phyloP scores from a whole-genome alignment of 2,113 vertebrate species.

The Bubo bubo region DNA sequence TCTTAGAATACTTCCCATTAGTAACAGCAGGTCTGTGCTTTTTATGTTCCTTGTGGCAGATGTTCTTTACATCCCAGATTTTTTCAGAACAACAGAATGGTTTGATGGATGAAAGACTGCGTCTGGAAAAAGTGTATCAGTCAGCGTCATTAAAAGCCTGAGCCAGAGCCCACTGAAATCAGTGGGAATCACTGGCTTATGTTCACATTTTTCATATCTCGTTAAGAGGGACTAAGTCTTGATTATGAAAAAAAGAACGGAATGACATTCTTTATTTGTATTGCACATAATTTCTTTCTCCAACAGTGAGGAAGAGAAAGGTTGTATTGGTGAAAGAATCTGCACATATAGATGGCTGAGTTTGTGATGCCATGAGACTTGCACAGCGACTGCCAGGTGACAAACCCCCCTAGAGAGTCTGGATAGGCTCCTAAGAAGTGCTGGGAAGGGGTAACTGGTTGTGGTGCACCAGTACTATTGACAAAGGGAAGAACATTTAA shows the following conservation, averaged over 20 bases:
- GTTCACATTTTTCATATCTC: constrained; percentile 47
- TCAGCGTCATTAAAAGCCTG: constrained; percentile 12
- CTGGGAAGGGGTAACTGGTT: neutral
- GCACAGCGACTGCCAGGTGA: neutral
- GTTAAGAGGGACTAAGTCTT: neutral
- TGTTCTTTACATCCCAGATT: constrained; percentile 46
- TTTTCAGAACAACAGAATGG: constrained; percentile 41
- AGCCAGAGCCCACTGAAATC: constrained; percentile 32
- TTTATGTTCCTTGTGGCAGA: constrained; percentile 54
- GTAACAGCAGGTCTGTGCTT: constrained; percentile 46
- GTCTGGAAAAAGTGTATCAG: constrained; percentile 27
- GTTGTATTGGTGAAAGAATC: neutral
- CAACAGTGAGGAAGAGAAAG: neutral
- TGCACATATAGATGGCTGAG: neutral
- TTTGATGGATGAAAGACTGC: constrained; percentile 50
- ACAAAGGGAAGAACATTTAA: neutral
- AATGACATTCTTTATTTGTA: neutral
- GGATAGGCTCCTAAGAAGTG: neutral
- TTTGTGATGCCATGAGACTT: neutral
- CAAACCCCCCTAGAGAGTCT: neutral
- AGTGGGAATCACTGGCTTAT: neutral
- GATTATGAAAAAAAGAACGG: neutral
- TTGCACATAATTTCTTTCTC: neutral
- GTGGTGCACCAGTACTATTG: neutral
- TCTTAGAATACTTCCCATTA: constrained; percentile 35